Evolutionary conservation across 2,888 invertebrate genomes (phyloP), one percentile per base, ranked within the genome.

Genomic region (Odontocolon sp.): DNA sequence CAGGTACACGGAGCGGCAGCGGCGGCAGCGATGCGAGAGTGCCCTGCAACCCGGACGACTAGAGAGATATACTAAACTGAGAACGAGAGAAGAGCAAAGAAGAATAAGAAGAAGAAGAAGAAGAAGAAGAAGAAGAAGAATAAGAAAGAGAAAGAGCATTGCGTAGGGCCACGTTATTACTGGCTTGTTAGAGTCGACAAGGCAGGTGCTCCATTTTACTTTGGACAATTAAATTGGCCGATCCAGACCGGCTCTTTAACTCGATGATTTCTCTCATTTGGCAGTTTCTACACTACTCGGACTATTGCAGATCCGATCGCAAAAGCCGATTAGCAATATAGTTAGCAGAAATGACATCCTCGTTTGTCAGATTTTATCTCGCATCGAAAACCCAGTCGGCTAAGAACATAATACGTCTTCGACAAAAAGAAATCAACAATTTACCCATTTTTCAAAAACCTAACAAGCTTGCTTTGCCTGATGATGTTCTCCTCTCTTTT

Each of bases 191-290:
- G 77, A 67, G 83, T 81, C 82, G 76, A 82, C 83, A 83, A 81
- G 85, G 86, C 88, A 89, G 88, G 87, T 89, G 89, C 87, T 86
- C 85, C 88, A 87, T 88, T 90, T 89, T 87, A 89, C 88, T 89
- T 88, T 83, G 85, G 87, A 89, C 90, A 89, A 90, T 89, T 90
- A 88, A 90, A 89, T 87, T 88, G 86, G 81, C 82, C 84, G 83
- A 79, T 85, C 80, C 81, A 72, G 81, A 69, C 74, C 79, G 78
- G 80, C 80, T 80, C 70, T 71, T 69, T 54, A 64, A 63, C 63
- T 71, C 67, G 57, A 57, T 5, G 81, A 83, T 82, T 21, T 50
- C 76, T 75, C 79, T 82, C 80, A 70, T 77, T 69, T 50, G 45
- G 63, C 68, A 73, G 47, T 69, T 66, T 45, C 64, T 18, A 52